Evolutionary conservation across 2,113 vertebrate species (phyloP).

Genomic region (Phrynocephalus versicolor): DNA sequence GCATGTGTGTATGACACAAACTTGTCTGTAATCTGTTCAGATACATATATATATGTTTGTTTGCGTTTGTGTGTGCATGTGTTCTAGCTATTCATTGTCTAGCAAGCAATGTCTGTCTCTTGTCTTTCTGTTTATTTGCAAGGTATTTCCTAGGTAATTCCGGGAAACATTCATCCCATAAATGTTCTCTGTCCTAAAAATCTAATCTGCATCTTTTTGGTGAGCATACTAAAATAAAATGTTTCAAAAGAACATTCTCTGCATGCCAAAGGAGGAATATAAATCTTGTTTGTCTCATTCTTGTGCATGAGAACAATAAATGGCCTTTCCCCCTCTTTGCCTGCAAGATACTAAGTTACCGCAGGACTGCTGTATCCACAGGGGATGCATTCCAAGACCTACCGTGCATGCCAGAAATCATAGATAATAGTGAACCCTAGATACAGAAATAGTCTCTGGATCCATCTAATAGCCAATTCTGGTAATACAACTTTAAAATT

Average conservation of each 20-base stretch:
- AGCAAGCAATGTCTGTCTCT: neutral
- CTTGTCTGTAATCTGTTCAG: neutral
- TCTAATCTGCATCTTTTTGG: neutral
- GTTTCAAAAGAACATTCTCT: neutral
- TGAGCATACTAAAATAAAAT: neutral
- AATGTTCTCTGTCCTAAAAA: neutral
- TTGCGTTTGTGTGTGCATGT: neutral
- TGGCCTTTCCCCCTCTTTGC: too few species aligned
- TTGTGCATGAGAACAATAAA: too few species aligned
- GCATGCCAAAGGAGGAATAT: neutral
- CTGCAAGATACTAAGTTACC: too few species aligned
- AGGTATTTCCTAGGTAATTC: neutral
- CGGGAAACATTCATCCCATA: neutral
- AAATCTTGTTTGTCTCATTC: too few species aligned
- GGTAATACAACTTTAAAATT: too few species aligned
- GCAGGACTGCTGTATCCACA: too few species aligned
- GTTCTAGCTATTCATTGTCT: rapidly evolving
- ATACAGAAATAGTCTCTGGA: too few species aligned
- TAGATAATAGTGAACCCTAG: too few species aligned
- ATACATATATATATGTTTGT: neutral
- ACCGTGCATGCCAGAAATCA: too few species aligned
- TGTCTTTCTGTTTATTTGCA: rapidly evolving
- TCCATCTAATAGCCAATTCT: too few species aligned
- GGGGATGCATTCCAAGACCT: too few species aligned
- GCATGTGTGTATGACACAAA: rapidly evolving